Base-by-base conservation (phyloP, 2,797 vertebrate genomes). In the Acanthopagrus latus region DNA sequence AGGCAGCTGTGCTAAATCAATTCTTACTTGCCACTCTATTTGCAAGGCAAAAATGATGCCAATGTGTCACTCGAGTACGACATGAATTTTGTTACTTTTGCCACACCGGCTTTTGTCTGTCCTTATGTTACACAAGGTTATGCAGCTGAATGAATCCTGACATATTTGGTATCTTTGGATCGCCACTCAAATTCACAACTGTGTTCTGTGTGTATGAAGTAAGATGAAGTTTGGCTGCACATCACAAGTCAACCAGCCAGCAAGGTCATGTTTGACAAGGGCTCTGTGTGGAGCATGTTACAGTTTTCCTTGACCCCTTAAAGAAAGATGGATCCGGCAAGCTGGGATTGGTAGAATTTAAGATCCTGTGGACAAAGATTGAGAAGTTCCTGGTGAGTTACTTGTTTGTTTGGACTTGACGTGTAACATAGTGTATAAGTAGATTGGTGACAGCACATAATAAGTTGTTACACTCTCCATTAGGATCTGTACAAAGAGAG, bases 361-460 rank as follows among this genome's bases (percentile, higher is more conserved):
- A 96, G 81, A 89, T 96, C 73, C 94, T 98, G 64, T 98, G 97
- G 97, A 95, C 91, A 7, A 98, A 97, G 94, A 96, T 98, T 83
- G 95, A 96, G 66, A 96, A 93, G 62, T 96, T 95, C 57, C 93
- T 97, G 91, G 97, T 98, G 77, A 76, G 89, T 76, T 38, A 9
- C 11, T 41, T 4, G 13, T 16, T 48, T 11, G 6, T 66, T 51
- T 63, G 9, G 33, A 5, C 9, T 51, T 0, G 4, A 7, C 17
- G 17, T 18, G 33, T 17, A 57, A 20, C 8, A 47, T 43, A 23
- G 11, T 18, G 2, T 48, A 44, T 50, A 11, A 29, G 18, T 38
- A 14, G 9, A 55, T 7, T 41, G 33, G 4, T 63, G 51, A 46
- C n/a, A 2, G 17, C 9, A 12, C 11, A 50, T 27, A 46, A 46